A percentile compares a stretch with the other conserved stretches of the same genome.
Conservation (phyloP, 2,797 vertebrate species). For the Parambassis ranga region DNA sequence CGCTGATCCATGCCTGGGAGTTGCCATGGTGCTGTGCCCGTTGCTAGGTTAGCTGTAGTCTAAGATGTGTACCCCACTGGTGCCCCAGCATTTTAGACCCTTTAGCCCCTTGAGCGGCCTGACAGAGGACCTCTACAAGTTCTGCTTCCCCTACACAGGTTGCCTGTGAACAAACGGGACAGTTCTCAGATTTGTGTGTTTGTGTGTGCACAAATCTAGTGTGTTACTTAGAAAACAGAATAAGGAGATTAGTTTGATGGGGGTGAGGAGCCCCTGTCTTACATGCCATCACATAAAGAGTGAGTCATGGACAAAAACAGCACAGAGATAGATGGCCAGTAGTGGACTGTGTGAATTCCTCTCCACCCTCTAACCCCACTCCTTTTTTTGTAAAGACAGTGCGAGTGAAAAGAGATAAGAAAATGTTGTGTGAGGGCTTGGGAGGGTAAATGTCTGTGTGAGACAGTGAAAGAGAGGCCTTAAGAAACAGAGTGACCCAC, state of each 20-base stretch:
- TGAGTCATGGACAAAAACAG: constrained; percentile 44
- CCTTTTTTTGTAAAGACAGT: constrained; percentile 29
- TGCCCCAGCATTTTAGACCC: constrained; percentile 53
- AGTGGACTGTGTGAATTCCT: constrained; percentile 61
- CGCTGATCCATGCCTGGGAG: constrained; percentile 46
- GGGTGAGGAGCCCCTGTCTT: constrained; percentile 47
- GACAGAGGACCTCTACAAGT: constrained; percentile 38
- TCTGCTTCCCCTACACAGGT: constrained; percentile 40
- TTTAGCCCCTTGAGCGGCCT: constrained; percentile 41
- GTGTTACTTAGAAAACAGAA: constrained; percentile 46
- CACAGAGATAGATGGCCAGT: constrained; percentile 54
- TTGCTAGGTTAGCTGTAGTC: constrained; percentile 63
- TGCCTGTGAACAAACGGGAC: constrained; percentile 42
- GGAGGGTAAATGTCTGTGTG: constrained; percentile 29
- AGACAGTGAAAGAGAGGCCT: constrained; percentile 25
- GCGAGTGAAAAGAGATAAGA: constrained; percentile 49
- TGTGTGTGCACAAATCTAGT: constrained; percentile 8
- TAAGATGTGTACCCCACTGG: constrained; percentile 43
- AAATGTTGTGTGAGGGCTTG: constrained; percentile 21
- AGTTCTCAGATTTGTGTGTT: constrained; percentile 42
- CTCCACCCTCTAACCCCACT: constrained; percentile 23
- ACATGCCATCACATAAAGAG: constrained; percentile 55
- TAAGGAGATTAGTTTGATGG: constrained; percentile 56
- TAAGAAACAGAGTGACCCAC: constrained; percentile 22
- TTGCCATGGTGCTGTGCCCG: constrained; percentile 61